These are phyloP conservation scores for Lasiurus borealis DNA, from an alignment of 2,113 vertebrate genomes.

Conservation along the genomic window DNA sequence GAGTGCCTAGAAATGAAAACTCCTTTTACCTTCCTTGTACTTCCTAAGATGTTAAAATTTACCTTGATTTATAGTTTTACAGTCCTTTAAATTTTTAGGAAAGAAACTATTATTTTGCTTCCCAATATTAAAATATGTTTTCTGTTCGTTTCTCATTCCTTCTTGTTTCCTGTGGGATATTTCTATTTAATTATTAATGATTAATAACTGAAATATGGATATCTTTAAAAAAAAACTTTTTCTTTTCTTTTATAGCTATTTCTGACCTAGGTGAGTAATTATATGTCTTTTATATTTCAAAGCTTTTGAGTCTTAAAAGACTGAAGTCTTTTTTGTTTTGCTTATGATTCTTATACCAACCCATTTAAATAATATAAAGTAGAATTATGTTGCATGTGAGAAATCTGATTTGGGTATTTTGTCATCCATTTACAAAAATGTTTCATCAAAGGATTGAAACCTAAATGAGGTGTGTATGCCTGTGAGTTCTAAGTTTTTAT, in stretches of 20 bases:
- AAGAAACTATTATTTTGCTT: constrained; percentile 37
- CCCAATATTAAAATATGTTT: constrained; percentile 7
- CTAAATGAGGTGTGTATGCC: not conserved
- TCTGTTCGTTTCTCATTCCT: not conserved
- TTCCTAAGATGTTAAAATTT: constrained; percentile 38
- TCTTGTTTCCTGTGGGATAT: constrained; percentile 50
- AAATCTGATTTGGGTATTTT: constrained; percentile 42
- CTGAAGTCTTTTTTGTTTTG: not conserved
- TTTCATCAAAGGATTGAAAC: constrained; percentile 21
- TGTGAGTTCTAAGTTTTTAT: constrained; percentile 25
- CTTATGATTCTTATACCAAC: not conserved
- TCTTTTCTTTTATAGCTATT: constrained; percentile 90
- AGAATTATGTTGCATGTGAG: not conserved
- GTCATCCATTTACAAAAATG: not conserved
- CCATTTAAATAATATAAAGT: constrained; percentile 2
- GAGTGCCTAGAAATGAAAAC: not conserved
- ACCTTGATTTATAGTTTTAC: not conserved
- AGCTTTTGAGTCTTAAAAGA: constrained; percentile 23
- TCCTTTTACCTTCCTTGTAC: not conserved
- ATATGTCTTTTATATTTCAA: constrained; percentile 62
- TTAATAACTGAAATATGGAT: constrained; percentile 42
- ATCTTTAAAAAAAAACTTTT: constrained; percentile 81
- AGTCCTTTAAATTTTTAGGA: constrained; percentile 5
- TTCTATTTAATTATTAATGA: constrained; percentile 58
- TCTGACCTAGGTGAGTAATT: constrained; percentile 91